phyloP scores from a whole-genome alignment of 2,113 vertebrate species.

The Ceyx cyanopectus region DNA sequence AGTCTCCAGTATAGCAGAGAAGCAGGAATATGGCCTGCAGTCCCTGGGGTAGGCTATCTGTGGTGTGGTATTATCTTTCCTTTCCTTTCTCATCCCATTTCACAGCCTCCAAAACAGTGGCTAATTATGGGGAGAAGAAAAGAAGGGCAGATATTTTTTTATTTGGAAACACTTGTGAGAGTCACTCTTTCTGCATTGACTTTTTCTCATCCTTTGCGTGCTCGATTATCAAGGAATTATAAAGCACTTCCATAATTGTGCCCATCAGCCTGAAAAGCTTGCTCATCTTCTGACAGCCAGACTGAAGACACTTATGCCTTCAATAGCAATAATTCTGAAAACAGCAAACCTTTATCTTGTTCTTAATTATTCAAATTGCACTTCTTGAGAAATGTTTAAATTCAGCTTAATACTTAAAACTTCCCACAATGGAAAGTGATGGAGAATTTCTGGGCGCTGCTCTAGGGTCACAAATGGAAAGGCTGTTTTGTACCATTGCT shows the following conservation, averaged over 20 bases:
- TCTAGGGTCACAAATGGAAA: not conserved
- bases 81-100: not conserved
- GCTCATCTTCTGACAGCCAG: accelerated
- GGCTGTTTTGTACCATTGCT: not conserved
- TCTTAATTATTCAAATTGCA: not conserved
- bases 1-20: not conserved
- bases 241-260: not conserved
- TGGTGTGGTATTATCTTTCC: not conserved
- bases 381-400: not conserved
- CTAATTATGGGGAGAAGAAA: not conserved
- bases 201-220: not conserved
- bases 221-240: not conserved
- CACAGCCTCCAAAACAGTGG: not conserved
- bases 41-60: accelerated
- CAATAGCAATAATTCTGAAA: not conserved
- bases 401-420: not conserved
- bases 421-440: not conserved
- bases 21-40: not conserved
- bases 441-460: not conserved
- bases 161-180: not conserved
- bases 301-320: not conserved
- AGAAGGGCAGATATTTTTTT: not conserved
- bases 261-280: not conserved
- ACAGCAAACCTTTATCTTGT: not conserved
- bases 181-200: not conserved